Base-by-base conservation (phyloP, 2,113 vertebrate species). In the Chaetodon auriga region DNA sequence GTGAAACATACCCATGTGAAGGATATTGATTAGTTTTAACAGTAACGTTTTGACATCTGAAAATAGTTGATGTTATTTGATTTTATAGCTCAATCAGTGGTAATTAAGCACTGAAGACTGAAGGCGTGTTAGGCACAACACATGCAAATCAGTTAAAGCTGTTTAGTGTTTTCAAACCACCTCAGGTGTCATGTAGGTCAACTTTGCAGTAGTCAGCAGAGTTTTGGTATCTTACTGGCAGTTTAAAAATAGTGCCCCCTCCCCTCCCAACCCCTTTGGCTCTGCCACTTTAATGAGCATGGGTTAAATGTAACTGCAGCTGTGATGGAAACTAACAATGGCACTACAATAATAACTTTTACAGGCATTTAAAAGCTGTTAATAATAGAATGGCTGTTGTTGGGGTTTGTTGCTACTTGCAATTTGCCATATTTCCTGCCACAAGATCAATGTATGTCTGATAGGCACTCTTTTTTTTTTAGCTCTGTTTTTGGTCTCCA, bases 161-260 rank as follows among this genome's bases (percentile, higher is more conserved):
- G 5, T 23, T 8, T 35, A 3, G 41, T 49, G 68, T 70, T 76
- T 48, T 49, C 14, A 61, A 36, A 69, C 10, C 8, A 13, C 48
- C 51, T 57, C 45, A 75, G 57, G 70, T 83, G 74, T 75, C 63
- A 25, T 19, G 35, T 13, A 45, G 64, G 49, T 75, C 43, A n/a
- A 23, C 57, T 57, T 45, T 75, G 55, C 75, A 53, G 60, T 13
- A 5, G 74, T 80, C 82, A 72, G 78, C 58, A 81, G 65, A 83
- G 68, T 77, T 90, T 89, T 85, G 11, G 13, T n/a, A 61, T 15
- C 70, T 93, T 90, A 83, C 93, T 89, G 90, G 93, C 72, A 90
- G 74, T 53, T 89, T 93, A 93, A 89, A 93, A 92, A 94, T 94
- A 94, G 90, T 8, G 38, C 38, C 0, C 1, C 4, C 2, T 10